Base-by-base conservation (phyloP, 2,113 vertebrate genomes). In the Pandion haliaetus region DNA sequence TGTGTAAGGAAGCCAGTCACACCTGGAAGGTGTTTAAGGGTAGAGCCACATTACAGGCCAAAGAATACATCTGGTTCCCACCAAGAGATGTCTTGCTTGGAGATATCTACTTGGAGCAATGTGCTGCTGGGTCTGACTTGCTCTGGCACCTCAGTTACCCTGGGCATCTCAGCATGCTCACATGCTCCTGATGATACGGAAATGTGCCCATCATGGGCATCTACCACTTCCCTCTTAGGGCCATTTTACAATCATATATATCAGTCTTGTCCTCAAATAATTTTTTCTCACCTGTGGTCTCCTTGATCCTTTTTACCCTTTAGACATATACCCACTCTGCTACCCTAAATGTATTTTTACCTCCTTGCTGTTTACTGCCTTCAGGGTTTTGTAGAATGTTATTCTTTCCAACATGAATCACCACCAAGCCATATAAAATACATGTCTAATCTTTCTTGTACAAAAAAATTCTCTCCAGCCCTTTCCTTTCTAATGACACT, bases 241-340 rank as follows among this genome's bases (percentile, higher is more conserved):
- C 9, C 25, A 55, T n/a, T 79, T 59, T 32, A 86, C 16, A 36
- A 34, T 34, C n/a, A 40, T 12, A 24, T 10, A 3, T n/a, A 45
- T 29, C 34, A 14, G 7, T 47, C 40, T 36, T 52, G 34, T 31
- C 55, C 36, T 66, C 57, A 54, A 17, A 34, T 6, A 36, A 16
- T 32, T 86, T 45, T 62, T 89, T 47, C 61, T 71, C 59, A 5
- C 8, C 10, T 63, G 0, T 26, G 5, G 44, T 71, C 29, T 81
- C 26, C 54, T 89, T 57, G n/a, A 71, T 67, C 25, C 10, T 38
- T 89, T 88, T 74, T 67, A 70, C 25, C 26, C 14, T 38, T 55
- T 25, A 24, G 14, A 55, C 0, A 0, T 24, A 52, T 6, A 72
- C 9, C 5, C 34, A n/a, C n/a, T 72, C 55, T 73, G 36, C 38